Base-by-base conservation (phyloP, 2,113 vertebrate species). In the Edolisoma coerulescens region DNA sequence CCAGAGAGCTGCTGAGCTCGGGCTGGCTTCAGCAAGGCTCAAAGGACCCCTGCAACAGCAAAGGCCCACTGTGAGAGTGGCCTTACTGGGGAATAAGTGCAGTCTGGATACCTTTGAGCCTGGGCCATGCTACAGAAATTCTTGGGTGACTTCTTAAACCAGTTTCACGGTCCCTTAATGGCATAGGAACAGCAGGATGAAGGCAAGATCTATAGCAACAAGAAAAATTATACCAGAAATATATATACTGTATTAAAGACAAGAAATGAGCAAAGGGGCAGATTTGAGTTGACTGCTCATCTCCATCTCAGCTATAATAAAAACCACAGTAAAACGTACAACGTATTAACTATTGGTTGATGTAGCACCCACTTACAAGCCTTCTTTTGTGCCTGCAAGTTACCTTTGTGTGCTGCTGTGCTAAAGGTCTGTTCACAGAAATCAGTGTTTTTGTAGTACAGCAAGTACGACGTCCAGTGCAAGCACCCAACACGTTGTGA, bases 401-500 rank as follows among this genome's bases (percentile, higher is more conserved):
- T 47, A 82, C 50, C 27, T 77, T 61, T 21, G 15, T 47, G 52
- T 28, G 23, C 54, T 93, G 60, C 45, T 1, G 0, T 37, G 63
- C 32, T 53, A 47, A 35, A 2, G 11, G 32, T 45, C 45, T 35
- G 33, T 18, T 81, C 28, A 65, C 13, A 57, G 68, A 73, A n/a
- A 77, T 11, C 3, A 1, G 3, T 11, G 35, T 7, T 56, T 84
- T 45, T 35, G 27, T 16, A 91, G 56, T 8, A 74, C 67, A 42
- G 57, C 44, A 64, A 60, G n/a, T n/a, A n/a, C 35, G 52, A 27
- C 1, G 2, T 37, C 4, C 4, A 77, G 45, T 12, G 28, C 41
- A 73, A 80, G 59, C 0, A 2, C 6, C 35, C 53, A 42, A 21
- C 33, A 35, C 1, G 0, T n/a, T 4, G 3, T n/a, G 32, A 64